phyloP scores from a whole-genome alignment of 2,113 vertebrate species.

The Oncorhynchus keta region DNA sequence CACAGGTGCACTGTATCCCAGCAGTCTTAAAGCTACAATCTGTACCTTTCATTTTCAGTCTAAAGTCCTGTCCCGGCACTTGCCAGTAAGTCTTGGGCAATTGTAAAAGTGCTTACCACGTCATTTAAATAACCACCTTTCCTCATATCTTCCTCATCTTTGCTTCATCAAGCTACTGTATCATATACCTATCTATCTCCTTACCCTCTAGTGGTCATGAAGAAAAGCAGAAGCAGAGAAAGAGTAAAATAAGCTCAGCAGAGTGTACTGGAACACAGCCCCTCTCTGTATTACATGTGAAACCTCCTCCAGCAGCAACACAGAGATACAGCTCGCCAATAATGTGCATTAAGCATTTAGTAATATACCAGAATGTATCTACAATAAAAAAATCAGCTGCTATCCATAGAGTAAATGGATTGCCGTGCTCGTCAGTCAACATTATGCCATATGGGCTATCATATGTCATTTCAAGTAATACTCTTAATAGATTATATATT shows the following conservation, averaged over 20 bases:
- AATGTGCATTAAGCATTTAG: constrained; percentile 63
- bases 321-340: constrained; percentile 59
- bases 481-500: constrained; percentile 52
- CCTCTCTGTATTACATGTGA: constrained; percentile 4
- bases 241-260: background rate
- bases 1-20: background rate
- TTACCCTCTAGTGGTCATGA: background rate
- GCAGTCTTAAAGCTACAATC: background rate
- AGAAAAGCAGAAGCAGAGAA: background rate
- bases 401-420: constrained; percentile 60
- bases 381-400: constrained; percentile 63
- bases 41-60: background rate
- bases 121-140: too few relatives aligned
- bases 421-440: constrained; percentile 60
- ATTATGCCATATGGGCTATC: constrained; percentile 60
- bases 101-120: too few relatives aligned
- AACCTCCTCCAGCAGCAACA: constrained; percentile 15
- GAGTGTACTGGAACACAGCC: background rate
- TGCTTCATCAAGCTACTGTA: too few relatives aligned
- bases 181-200: too few relatives aligned
- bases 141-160: too few relatives aligned
- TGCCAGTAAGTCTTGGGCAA: too few relatives aligned
- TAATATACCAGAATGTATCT: constrained; percentile 56
- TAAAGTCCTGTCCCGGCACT: background rate
- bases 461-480: constrained; percentile 65